These are phyloP conservation scores for Drosophila aldrichi DNA, from an alignment of 2,888 invertebrate genomes.

Conservation along the genomic window DNA sequence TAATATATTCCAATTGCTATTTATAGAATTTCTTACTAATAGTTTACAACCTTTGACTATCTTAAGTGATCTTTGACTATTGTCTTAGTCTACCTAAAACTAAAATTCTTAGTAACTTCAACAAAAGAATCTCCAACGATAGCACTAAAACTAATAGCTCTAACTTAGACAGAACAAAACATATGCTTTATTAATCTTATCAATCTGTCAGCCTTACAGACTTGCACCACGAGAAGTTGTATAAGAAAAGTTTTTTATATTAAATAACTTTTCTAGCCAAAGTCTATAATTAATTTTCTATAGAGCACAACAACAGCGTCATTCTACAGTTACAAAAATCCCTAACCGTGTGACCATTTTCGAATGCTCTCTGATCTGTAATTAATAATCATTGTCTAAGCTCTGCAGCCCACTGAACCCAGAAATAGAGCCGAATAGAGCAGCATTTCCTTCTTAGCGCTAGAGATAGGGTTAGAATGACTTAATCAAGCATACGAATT, in stretches of 20 bases:
- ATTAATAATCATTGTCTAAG: constrained; percentile 51
- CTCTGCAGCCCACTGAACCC: constrained; percentile 28
- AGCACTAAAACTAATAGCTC: constrained; percentile 1
- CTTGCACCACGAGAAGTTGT: background rate
- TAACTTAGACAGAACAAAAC: constrained; percentile 4
- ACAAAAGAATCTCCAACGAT: constrained; percentile 2
- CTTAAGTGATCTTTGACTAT: constrained; percentile 2
- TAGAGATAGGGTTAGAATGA: constrained; percentile 28
- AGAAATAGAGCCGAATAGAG: constrained; percentile 4
- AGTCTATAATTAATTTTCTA: constrained; percentile 16
- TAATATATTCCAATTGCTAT: background rate
- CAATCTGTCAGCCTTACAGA: constrained; percentile 12
- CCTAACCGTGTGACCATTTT: constrained; percentile 35
- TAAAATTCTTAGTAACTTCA: background rate
- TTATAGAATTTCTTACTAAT: background rate
- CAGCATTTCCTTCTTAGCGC: constrained; percentile 46
- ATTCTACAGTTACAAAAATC: background rate
- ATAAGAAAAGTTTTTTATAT: background rate
- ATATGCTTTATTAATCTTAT: background rate
- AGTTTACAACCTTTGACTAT: background rate
- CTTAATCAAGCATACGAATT: constrained; percentile 23
- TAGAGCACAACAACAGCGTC: constrained; percentile 1
- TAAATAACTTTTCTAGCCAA: constrained; percentile 4
- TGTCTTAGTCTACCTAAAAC: background rate
- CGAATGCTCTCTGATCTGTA: constrained; percentile 31